Conservation (phyloP, 2,797 vertebrate genomes). For the Gymnothorax javanicus region DNA sequence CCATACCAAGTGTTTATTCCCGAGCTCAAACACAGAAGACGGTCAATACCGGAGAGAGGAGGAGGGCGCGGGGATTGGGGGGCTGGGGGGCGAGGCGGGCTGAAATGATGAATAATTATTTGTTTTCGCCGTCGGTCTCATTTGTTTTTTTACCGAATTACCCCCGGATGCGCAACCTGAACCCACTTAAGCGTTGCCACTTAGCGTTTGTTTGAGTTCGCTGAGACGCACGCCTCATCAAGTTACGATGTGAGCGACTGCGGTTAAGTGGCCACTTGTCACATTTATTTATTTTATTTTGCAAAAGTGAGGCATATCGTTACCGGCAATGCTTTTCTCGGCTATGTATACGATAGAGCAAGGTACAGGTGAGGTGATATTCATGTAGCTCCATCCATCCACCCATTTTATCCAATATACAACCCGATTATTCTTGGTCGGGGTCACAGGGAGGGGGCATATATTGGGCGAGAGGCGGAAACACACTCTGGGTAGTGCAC, state of each 20-base stretch:
- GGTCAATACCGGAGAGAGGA: conserved; percentile 40
- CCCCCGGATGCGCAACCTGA: conserved; percentile 75
- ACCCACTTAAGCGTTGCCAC: conserved; percentile 77
- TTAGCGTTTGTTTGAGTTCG: conserved; percentile 79
- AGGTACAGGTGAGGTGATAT: too few relatives aligned
- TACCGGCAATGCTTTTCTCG: conserved; percentile 60
- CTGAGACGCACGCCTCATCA: conserved; percentile 69
- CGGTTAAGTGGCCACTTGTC: conserved; percentile 79
- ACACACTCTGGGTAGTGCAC: too few relatives aligned
- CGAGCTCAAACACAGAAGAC: conserved; percentile 37
- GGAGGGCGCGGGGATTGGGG: conserved; percentile 51
- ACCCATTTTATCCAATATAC: too few relatives aligned
- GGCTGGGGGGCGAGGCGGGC: conserved; percentile 46
- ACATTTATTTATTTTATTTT: conserved; percentile 77
- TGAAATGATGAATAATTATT: conserved; percentile 68
- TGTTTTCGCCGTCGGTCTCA: conserved; percentile 68
- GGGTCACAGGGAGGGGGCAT: too few relatives aligned
- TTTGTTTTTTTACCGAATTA: conserved; percentile 83
- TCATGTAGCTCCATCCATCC: too few relatives aligned
- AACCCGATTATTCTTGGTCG: too few relatives aligned
- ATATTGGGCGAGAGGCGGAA: too few relatives aligned
- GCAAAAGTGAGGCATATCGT: conserved; percentile 54
- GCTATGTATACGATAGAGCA: too few relatives aligned
- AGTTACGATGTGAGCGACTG: conserved; percentile 71
- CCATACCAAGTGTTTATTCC: conserved; percentile 70